These are phyloP conservation scores for Morphnarchus princeps DNA, from an alignment of 2,113 vertebrate genomes.

Conservation along the genomic window DNA sequence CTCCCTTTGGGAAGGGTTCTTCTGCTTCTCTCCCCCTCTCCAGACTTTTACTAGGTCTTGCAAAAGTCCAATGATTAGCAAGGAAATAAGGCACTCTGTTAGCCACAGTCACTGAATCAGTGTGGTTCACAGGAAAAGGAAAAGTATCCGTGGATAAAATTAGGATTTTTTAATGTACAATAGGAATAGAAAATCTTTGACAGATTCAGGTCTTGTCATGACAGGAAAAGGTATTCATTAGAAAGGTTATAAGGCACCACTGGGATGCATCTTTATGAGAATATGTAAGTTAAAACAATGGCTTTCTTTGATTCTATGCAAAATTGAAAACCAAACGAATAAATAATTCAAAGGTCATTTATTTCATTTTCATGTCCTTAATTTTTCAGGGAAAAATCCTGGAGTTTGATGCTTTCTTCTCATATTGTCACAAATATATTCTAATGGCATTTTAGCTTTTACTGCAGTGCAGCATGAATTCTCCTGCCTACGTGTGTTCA, in stretches of 20 bases:
- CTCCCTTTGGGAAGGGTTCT: neutral
- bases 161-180: neutral
- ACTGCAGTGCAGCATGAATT: conserved; percentile 37
- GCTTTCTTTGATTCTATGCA: neutral
- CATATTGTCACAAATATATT: neutral
- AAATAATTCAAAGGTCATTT: neutral
- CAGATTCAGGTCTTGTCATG: neutral
- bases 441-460: conserved; percentile 9
- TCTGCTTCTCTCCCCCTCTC: neutral
- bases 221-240: neutral
- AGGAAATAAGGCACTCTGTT: neutral
- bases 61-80: neutral
- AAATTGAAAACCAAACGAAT: neutral
- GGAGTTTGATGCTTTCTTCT: neutral
- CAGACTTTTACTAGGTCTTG: neutral
- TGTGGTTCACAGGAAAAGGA: neutral
- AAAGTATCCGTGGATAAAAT: neutral
- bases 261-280: neutral
- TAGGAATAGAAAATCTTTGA: neutral
- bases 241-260: neutral
- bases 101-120: neutral
- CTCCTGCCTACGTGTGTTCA: neutral
- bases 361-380: neutral
- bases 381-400: neutral
- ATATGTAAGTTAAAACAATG: neutral